Percentiles rank a stretch among this genome's conserved stretches.
phyloP scores from a whole-genome alignment of 2,888 invertebrate species.

The Ctenicera cuprea region DNA sequence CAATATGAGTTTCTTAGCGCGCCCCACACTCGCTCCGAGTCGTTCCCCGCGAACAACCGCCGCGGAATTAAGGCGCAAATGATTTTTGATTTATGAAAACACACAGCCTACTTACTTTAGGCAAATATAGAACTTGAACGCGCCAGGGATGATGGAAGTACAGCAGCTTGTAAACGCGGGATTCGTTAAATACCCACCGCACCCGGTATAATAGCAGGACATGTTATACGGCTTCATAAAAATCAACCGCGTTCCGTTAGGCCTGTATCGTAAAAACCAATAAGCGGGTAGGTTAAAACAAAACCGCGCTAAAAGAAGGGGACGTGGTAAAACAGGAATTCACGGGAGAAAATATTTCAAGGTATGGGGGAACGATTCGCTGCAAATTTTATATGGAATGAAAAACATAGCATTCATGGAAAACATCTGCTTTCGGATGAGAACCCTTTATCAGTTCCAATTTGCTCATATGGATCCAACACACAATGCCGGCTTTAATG shows the following conservation, averaged over 20 bases:
- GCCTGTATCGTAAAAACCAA: slow-evolving; percentile 59
- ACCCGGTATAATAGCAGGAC: slow-evolving; percentile 50
- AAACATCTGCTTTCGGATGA: slow-evolving; percentile 52
- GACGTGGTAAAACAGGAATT: slow-evolving; percentile 56
- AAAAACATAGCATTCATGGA: slow-evolving; percentile 48
- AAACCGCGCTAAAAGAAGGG: slow-evolving; percentile 60
- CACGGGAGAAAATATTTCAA: slow-evolving; percentile 56
- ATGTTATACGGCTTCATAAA: slow-evolving; percentile 58
- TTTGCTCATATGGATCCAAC: slow-evolving; percentile 51
- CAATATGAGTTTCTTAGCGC: slow-evolving; percentile 71
- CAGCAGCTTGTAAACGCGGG: slow-evolving; percentile 46
- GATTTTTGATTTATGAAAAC: slow-evolving; percentile 69
- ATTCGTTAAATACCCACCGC: slow-evolving; percentile 48
- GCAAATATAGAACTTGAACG: slow-evolving; percentile 50
- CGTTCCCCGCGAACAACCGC: slow-evolving; percentile 54
- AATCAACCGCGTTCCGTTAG: slow-evolving; percentile 55
- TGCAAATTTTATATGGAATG: slow-evolving; percentile 54
- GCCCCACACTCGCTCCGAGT: slow-evolving; percentile 50
- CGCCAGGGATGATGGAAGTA: slow-evolving; percentile 41
- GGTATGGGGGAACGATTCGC: slow-evolving; percentile 50
- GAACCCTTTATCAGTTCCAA: slow-evolving; percentile 53
- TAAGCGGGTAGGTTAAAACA: slow-evolving; percentile 61
- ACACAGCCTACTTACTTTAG: slow-evolving; percentile 54
- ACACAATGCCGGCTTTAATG: slow-evolving; percentile 51
- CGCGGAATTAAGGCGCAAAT: slow-evolving; percentile 69